Evolutionary conservation across 2,113 vertebrate genomes (phyloP).

Genomic region (Poicephalus meyeri): DNA sequence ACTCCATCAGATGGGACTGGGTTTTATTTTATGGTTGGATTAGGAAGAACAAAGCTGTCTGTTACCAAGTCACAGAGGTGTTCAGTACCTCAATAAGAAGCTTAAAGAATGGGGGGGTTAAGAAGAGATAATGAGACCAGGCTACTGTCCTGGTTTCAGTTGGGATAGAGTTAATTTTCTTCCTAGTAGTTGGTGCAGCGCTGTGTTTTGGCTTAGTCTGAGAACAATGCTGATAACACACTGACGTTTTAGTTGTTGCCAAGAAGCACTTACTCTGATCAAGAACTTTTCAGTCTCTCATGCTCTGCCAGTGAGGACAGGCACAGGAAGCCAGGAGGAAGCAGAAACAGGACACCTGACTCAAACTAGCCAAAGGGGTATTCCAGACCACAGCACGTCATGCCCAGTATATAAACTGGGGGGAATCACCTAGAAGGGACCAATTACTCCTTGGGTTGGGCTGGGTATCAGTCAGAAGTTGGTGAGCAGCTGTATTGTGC

Average conservation of each 20-base stretch:
- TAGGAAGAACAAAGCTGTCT: background rate
- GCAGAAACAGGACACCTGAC: background rate
- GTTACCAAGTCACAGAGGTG: background rate
- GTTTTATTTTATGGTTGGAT: background rate
- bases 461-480: background rate
- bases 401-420: background rate
- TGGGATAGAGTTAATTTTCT: background rate
- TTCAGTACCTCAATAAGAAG: background rate
- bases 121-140: background rate
- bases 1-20: background rate
- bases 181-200: background rate
- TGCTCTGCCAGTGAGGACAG: background rate
- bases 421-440: background rate
- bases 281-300: background rate
- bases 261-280: background rate
- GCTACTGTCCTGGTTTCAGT: background rate
- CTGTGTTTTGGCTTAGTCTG: background rate
- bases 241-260: background rate
- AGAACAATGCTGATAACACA: background rate
- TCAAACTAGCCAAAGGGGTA: background rate
- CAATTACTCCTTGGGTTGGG: background rate
- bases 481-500: background rate
- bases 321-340: background rate
- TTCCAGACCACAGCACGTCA: background rate
- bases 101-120: background rate